A percentile compares a stretch with the other conserved stretches of the same genome.
Conservation (phyloP, 2,113 vertebrate genomes). For the Pogonocichla stellata region DNA sequence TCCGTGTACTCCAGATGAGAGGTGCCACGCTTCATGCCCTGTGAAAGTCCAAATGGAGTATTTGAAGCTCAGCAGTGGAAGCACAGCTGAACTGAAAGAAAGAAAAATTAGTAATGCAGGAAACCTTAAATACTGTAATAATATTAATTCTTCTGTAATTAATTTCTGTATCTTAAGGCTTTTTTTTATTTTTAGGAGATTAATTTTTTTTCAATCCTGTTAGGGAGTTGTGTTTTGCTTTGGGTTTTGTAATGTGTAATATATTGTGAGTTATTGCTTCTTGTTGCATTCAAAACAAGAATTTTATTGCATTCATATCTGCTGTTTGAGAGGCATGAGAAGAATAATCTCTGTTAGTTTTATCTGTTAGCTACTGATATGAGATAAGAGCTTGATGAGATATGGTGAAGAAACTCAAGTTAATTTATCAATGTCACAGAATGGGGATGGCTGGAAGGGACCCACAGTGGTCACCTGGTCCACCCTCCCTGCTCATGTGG, state of each 20-base stretch:
- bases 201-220: neutral
- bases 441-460: neutral
- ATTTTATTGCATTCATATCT: neutral
- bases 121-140: neutral
- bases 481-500: neutral
- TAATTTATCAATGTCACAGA: neutral
- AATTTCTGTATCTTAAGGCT: neutral
- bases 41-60: neutral
- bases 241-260: rapidly evolving
- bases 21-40: neutral
- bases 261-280: neutral
- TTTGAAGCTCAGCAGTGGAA: neutral
- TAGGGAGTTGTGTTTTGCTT: neutral
- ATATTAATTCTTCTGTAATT: neutral
- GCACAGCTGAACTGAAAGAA: neutral
- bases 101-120: neutral
- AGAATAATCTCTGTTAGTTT: neutral
- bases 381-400: neutral
- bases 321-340: neutral
- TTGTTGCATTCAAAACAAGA: neutral
- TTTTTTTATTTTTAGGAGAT: neutral
- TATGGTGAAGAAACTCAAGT: neutral
- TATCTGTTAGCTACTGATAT: neutral
- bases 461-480: neutral
- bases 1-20: neutral